phyloP scores from a whole-genome alignment of 1,140 invertebrate genomes.

The Listronotus bonariensis region DNA sequence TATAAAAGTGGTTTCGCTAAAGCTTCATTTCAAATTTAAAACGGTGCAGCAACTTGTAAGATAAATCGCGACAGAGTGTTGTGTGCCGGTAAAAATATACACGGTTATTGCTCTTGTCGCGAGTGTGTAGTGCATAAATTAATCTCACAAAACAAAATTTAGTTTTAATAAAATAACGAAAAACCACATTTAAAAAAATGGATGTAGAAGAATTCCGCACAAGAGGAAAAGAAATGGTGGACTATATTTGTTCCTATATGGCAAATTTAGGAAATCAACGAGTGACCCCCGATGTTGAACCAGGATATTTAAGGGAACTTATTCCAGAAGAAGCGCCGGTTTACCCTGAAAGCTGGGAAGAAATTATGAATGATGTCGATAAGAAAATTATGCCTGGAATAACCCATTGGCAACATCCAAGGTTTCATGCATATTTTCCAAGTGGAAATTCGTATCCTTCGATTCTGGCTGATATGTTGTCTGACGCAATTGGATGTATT shows the following conservation, averaged over 20 bases:
- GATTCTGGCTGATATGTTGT: constrained; percentile 90
- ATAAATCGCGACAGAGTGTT: neutral
- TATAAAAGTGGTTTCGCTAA: constrained; percentile 19
- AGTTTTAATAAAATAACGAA: neutral
- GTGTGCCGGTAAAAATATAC: constrained; percentile 1
- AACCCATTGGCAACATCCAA: constrained; percentile 96
- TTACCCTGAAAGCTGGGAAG: constrained; percentile 80
- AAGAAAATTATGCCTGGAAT: constrained; percentile 91
- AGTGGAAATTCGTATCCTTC: constrained; percentile 94
- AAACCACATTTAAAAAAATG: constrained; percentile 62
- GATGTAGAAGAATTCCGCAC: constrained; percentile 81
- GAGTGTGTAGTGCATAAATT: neutral
- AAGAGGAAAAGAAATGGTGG: constrained; percentile 88
- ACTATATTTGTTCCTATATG: constrained; percentile 90
- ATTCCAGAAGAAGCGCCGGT: constrained; percentile 78
- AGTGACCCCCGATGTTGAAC: constrained; percentile 81
- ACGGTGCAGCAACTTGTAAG: no score
- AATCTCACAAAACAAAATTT: neutral
- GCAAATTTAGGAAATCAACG: constrained; percentile 72
- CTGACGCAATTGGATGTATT: constrained; percentile 88
- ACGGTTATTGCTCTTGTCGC: neutral
- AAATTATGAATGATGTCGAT: constrained; percentile 88
- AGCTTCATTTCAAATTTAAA: constrained; percentile 8
- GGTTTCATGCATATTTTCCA: constrained; percentile 96
- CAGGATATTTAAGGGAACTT: constrained; percentile 79